A percentile compares a stretch with the other conserved stretches of the same genome.
These are phyloP conservation scores for Lasiommata megera DNA, from an alignment of 2,888 invertebrate species.

Conservation along the genomic window DNA sequence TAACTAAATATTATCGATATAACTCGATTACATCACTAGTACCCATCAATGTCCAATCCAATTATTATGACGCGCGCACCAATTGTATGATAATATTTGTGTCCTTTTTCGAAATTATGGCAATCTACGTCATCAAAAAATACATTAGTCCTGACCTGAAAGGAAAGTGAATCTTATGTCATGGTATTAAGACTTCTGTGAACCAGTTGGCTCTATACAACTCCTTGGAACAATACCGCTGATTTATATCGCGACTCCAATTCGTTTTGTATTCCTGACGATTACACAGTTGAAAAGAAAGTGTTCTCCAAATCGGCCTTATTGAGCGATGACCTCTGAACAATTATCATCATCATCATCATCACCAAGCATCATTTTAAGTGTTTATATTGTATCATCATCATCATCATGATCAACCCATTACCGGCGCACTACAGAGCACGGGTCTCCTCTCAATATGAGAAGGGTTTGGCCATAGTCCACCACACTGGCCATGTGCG, in stretches of 20 bases:
- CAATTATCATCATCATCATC: too few species aligned
- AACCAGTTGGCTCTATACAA: background rate
- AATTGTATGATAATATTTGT: constrained; percentile 75
- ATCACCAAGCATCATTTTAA: too few species aligned
- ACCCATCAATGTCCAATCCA: constrained; percentile 33
- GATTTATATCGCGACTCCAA: constrained; percentile 33
- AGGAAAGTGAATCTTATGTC: constrained; percentile 25
- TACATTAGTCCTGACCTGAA: constrained; percentile 25
- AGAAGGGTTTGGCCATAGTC: too few species aligned
- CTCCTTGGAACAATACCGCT: constrained; percentile 26
- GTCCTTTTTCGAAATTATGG: constrained; percentile 70
- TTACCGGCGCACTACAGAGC: too few species aligned
- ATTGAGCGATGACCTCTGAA: background rate
- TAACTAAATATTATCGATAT: too few species aligned
- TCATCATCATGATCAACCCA: too few species aligned
- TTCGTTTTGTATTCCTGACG: constrained; percentile 37
- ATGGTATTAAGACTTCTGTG: constrained; percentile 25
- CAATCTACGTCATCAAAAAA: constrained; percentile 53
- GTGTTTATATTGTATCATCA: too few species aligned
- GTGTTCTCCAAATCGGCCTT: constrained; percentile 23
- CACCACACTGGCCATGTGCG: too few species aligned
- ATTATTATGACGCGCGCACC: constrained; percentile 53
- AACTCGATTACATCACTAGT: constrained; percentile 31
- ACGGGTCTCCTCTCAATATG: too few species aligned
- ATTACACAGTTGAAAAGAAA: constrained; percentile 35